Evolutionary conservation across 2,888 invertebrate genomes (phyloP).

Genomic region (Lapara coniferarum): DNA sequence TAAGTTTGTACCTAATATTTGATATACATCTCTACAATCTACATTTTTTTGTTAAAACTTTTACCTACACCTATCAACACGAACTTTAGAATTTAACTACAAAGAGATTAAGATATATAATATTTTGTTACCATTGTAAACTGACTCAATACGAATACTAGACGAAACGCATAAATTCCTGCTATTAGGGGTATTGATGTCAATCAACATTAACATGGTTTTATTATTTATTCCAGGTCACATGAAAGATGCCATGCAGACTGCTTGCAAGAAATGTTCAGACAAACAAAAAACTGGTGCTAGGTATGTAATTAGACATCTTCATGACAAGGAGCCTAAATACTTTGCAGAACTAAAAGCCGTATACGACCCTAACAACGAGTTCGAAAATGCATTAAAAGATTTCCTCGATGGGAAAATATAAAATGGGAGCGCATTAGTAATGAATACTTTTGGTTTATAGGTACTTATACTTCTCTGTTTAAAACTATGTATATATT

Average conservation of each 20-base stretch:
- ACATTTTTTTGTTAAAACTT: too few relatives aligned
- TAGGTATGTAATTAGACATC: conserved; percentile 85
- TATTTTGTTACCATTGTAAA: too few relatives aligned
- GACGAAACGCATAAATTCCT: too few relatives aligned
- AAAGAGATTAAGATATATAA: too few relatives aligned
- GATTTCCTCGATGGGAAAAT: conserved; percentile 59
- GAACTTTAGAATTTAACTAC: too few relatives aligned
- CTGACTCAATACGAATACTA: too few relatives aligned
- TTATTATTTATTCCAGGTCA: conserved; percentile 70
- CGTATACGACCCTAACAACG: conserved; percentile 87
- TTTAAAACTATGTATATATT: too few relatives aligned
- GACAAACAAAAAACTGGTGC: conserved; percentile 85
- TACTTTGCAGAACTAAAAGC: conserved; percentile 86
- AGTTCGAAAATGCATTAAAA: conserved; percentile 85
- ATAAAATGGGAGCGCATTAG: conserved; percentile 33
- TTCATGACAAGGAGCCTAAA: conserved; percentile 85
- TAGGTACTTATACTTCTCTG: neutral
- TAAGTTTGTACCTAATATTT: too few relatives aligned
- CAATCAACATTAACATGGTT: conserved; percentile 24
- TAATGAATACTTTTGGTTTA: neutral
- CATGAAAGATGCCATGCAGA: conserved; percentile 87
- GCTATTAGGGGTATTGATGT: too few relatives aligned
- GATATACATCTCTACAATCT: too few relatives aligned
- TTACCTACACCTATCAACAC: too few relatives aligned
- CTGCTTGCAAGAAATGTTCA: conserved; percentile 87